Conservation (phyloP, 1,140 invertebrate genomes). For the Phenacoccus solenopsis region DNA sequence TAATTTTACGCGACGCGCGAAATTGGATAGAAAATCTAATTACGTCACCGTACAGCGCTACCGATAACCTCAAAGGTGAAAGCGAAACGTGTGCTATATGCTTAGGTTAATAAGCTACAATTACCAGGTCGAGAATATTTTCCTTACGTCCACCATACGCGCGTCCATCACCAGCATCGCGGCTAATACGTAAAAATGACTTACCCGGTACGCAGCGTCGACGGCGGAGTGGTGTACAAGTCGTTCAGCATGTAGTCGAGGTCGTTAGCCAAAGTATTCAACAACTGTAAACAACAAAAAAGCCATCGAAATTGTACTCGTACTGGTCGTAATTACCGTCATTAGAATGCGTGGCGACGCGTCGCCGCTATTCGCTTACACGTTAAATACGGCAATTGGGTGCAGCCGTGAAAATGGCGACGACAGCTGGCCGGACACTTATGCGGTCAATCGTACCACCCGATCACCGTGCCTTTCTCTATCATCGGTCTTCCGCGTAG, state of each 20-base stretch:
- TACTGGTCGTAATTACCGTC: background rate
- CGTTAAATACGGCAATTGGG: background rate
- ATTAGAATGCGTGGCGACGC: background rate
- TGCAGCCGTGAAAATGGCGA: slow-evolving; percentile 9
- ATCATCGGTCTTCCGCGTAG: background rate
- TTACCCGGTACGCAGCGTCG: slow-evolving; percentile 20
- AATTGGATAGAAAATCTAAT: too few species aligned
- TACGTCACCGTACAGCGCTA: too few species aligned
- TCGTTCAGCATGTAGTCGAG: slow-evolving; percentile 57
- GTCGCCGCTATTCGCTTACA: background rate
- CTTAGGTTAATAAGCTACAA: too few species aligned
- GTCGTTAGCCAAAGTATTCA: slow-evolving; percentile 55
- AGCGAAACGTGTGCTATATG: too few species aligned
- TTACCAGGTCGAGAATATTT: too few species aligned
- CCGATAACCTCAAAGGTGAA: too few species aligned
- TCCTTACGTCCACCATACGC: too few species aligned
- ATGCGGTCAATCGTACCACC: background rate
- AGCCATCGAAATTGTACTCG: slow-evolving; percentile 23
- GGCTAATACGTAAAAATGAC: too few species aligned
- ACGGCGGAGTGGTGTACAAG: slow-evolving; percentile 40
- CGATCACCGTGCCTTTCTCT: too few species aligned
- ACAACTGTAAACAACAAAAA: slow-evolving; percentile 41
- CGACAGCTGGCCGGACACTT: background rate
- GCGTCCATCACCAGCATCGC: too few species aligned
- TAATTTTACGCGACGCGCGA: too few species aligned